Base-by-base conservation (phyloP, 2,797 vertebrate genomes). In the Pyrocephalus nanus region DNA sequence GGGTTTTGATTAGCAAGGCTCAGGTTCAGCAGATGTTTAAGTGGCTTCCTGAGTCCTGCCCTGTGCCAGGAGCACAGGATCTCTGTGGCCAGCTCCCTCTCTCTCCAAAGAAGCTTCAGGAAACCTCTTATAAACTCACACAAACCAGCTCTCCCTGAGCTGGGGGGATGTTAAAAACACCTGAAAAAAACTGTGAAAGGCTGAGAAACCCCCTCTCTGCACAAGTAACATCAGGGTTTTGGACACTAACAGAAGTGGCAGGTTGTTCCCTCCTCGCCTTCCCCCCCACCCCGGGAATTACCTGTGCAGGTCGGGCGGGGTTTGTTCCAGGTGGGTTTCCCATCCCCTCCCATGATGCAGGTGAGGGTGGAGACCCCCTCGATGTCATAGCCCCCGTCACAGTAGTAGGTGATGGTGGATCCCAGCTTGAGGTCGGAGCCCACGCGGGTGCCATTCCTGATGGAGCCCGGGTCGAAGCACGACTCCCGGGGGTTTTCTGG, bases 401-500 rank as follows among this genome's bases (percentile, higher is more conserved):
- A 99, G 98, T 99, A 99, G 98, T 99, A 99, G 94, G 98, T 99
- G 92, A 99, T 94, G 2, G 98, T 98, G 47, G 99, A 99, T 43
- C 99, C 99, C 96, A 99, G 97, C 97, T 99, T 99, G 94, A 99
- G 98, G 65, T 99, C 98, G 0, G 98, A 97, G 5, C 99, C 99
- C 87, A 98, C 98, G 30, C 99, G 98, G 0, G 99, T 99, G 80
- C 99, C 99, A 0, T 99, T 99, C 94, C 98, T 98, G 91, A 99
- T 97, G 10, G 98, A 94, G 1, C 99, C 99, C 0, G 99, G 99
- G 93, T 99, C 99, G 9, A 99, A 99, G 96, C 99, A 99, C 0
- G 99, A 99, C 97, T 99, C 99, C 92, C 99, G 98, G 27, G 99
- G 99, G 95, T 99, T 99, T 97, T 99, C 99, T 98, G 93, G 48